These are phyloP conservation scores for Gerosis bhagava DNA, from an alignment of 2,888 invertebrate genomes.

Conservation along the genomic window DNA sequence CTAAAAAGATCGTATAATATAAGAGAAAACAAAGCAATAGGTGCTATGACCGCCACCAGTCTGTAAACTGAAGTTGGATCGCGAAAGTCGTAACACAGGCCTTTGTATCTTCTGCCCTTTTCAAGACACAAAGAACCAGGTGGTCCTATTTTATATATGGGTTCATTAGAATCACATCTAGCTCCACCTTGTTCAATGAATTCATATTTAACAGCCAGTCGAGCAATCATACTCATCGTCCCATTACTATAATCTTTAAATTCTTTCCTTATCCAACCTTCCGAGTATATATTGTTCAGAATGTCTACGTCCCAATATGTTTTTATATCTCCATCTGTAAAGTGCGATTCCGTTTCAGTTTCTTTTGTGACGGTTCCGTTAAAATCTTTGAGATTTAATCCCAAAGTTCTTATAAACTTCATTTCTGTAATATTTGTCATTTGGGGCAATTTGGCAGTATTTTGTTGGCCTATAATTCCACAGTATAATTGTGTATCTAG, in stretches of 20 bases:
- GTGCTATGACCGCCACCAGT: conserved; percentile 62
- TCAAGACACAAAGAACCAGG: conserved; percentile 60
- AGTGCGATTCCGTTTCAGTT: too few relatives aligned
- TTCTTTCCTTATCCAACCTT: conserved; percentile 45
- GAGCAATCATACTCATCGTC: conserved; percentile 51
- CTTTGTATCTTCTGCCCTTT: conserved; percentile 51
- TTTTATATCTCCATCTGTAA: background rate
- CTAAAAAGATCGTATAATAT: conserved; percentile 71
- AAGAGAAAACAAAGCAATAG: conserved; percentile 62
- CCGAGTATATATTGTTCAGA: conserved; percentile 48
- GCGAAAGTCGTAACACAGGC: conserved; percentile 61
- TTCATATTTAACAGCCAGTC: conserved; percentile 56
- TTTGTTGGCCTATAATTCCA: conserved; percentile 53
- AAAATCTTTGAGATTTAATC: conserved; percentile 4
- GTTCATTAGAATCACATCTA: conserved; percentile 55
- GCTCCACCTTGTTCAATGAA: conserved; percentile 52
- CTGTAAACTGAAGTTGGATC: conserved; percentile 67
- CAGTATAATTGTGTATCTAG: conserved; percentile 56
- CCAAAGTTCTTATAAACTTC: conserved; percentile 1
- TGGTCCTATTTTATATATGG: conserved; percentile 53
- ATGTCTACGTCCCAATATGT: conserved; percentile 47
- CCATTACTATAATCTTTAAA: conserved; percentile 45
- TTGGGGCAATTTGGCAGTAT: conserved; percentile 28
- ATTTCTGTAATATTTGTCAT: background rate
- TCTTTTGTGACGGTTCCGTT: too few relatives aligned